Conservation (phyloP, 2,888 invertebrate species). For the Gymnosoma rotundatum region DNA sequence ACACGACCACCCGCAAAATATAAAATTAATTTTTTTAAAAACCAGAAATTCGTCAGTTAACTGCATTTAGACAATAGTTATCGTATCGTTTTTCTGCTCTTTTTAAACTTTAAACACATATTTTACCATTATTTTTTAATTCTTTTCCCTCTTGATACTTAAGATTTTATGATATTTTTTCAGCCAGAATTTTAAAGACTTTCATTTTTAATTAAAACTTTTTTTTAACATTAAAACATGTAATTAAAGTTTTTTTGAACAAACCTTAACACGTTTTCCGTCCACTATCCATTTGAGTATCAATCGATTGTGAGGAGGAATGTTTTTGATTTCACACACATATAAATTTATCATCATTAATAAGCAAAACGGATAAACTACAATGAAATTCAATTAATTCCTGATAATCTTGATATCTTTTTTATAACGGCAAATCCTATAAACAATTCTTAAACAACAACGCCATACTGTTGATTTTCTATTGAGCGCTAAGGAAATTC, state of each 20-base stretch:
- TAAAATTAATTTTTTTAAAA: no score
- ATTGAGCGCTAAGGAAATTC: slow-evolving; percentile 49
- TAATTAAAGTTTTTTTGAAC: neutral
- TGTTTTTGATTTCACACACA: slow-evolving; percentile 56
- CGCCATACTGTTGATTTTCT: slow-evolving; percentile 56
- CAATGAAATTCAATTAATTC: slow-evolving; percentile 7
- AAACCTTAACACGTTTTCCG: slow-evolving; percentile 52
- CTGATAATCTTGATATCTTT: slow-evolving; percentile 22
- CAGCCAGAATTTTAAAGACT: no score
- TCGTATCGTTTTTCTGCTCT: no score
- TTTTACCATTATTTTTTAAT: no score
- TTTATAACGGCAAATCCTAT: slow-evolving; percentile 52
- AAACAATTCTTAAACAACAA: slow-evolving; percentile 55
- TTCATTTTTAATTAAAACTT: no score
- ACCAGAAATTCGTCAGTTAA: no score
- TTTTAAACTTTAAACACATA: no score
- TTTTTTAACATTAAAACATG: no score
- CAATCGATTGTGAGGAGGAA: slow-evolving; percentile 50
- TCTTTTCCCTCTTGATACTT: no score
- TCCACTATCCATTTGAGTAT: slow-evolving; percentile 60
- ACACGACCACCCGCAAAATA: no score
- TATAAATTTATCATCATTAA: slow-evolving; percentile 55
- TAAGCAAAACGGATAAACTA: neutral
- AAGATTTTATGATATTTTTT: no score
- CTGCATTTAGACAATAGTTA: no score